A percentile compares a stretch with the other conserved stretches of the same genome.
These are phyloP conservation scores for Drosophila setifemur DNA, from an alignment of 1,140 invertebrate species.

Conservation along the genomic window DNA sequence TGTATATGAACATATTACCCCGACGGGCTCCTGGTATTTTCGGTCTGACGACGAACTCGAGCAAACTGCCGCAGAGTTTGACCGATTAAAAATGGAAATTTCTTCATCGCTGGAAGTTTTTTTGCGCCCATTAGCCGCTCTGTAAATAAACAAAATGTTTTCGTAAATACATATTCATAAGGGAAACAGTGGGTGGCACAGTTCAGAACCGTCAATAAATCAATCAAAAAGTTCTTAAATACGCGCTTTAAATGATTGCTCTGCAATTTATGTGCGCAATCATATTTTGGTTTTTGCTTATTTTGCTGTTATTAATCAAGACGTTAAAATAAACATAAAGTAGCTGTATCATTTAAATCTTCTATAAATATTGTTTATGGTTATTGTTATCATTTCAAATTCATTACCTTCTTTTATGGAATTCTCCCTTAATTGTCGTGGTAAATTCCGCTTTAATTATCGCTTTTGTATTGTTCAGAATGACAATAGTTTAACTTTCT, in stretches of 20 bases:
- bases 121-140: constrained; percentile 7
- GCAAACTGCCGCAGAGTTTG: constrained; percentile 43
- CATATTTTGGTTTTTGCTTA: neutral
- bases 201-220: constrained; percentile 14
- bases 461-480: too few relatives aligned
- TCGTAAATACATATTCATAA: constrained; percentile 7
- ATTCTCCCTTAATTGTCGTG: too few relatives aligned
- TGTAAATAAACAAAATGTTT: constrained; percentile 22
- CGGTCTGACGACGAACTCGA: constrained; percentile 17
- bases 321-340: too few relatives aligned
- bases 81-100: constrained; percentile 33
- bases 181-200: neutral
- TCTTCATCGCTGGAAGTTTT: constrained; percentile 23
- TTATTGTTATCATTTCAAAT: too few relatives aligned
- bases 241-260: neutral
- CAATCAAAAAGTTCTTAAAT: constrained; percentile 18
- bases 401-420: too few relatives aligned
- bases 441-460: too few relatives aligned
- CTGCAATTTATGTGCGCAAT: neutral
- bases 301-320: too few relatives aligned
- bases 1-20: constrained; percentile 18
- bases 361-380: too few relatives aligned
- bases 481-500: too few relatives aligned
- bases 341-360: too few relatives aligned
- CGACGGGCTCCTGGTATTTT: constrained; percentile 24